A percentile compares a stretch with the other conserved stretches of the same genome.
These are phyloP conservation scores for Dysidea cf. avara DNA, from an alignment of 37 sponge, comb jelly and placozoan species.

Conservation along the genomic window DNA sequence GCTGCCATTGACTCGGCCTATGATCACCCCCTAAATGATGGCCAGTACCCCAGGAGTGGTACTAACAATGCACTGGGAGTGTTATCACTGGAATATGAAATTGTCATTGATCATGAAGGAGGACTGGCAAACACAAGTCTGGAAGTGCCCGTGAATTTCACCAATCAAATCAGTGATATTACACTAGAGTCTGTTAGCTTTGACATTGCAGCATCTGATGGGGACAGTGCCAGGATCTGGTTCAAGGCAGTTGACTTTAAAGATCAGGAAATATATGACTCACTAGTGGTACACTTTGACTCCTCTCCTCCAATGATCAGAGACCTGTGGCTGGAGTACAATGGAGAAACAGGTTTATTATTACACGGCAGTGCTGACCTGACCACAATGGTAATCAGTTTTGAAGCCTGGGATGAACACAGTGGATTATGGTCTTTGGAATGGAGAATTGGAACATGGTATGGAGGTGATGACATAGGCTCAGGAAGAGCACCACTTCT, in stretches of 20 bases:
- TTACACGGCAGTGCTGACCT: slow-evolving; percentile 46
- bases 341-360: slow-evolving; percentile 28
- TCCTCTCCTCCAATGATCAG: slow-evolving; percentile 57
- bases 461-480: slow-evolving; percentile 28
- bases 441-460: slow-evolving; percentile 56
- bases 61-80: slow-evolving; percentile 71
- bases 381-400: slow-evolving; percentile 29
- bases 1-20: slow-evolving; percentile 29
- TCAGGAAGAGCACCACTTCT: slow-evolving; percentile 44
- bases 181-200: slow-evolving; percentile 35
- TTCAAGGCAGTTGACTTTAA: slow-evolving; percentile 65
- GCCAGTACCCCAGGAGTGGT: slow-evolving; percentile 51
- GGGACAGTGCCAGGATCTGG: slow-evolving; percentile 64
- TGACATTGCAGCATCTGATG: slow-evolving; percentile 29
- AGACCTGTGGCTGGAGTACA: slow-evolving; percentile 44
- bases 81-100: slow-evolving; percentile 30
- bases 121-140: slow-evolving; percentile 16
- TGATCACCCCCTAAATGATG: slow-evolving; percentile 56
- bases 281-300: slow-evolving; percentile 60
- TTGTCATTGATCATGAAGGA: slow-evolving; percentile 36
- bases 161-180: slow-evolving; percentile 35
- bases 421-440: slow-evolving; percentile 52
- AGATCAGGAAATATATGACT: slow-evolving; percentile 25
- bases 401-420: slow-evolving; percentile 56
- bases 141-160: slow-evolving; percentile 19